Percentiles rank a stretch among this genome's conserved stretches.
phyloP scores from a whole-genome alignment of 2,797 vertebrate genomes.

The Coreius guichenoti region DNA sequence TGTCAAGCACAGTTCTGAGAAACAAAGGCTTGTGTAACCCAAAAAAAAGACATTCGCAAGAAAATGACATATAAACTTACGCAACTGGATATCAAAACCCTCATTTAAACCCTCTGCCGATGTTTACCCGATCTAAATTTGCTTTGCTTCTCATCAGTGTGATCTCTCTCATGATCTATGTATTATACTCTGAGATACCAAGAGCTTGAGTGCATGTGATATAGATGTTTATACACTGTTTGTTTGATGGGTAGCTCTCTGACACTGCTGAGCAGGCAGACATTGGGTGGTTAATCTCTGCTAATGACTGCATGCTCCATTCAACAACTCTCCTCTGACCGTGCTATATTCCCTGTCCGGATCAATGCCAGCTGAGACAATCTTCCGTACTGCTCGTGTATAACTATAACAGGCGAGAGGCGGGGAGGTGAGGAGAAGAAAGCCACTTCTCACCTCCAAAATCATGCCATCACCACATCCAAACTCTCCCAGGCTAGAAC shows the following conservation, averaged over 20 bases:
- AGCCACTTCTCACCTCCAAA: constrained; percentile 81
- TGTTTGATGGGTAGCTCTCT: constrained; percentile 40
- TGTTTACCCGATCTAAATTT: not conserved
- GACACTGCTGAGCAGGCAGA: constrained; percentile 53
- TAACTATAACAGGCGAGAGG: constrained; percentile 60
- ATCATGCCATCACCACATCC: constrained; percentile 73
- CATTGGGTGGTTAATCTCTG: constrained; percentile 77
- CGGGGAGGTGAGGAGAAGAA: constrained; percentile 63
- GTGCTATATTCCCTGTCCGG: constrained; percentile 77
- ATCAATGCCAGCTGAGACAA: constrained; percentile 81
- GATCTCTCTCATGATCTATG: constrained; percentile 38
- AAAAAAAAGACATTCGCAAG: not conserved
- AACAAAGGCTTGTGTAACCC: not conserved
- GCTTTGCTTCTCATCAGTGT: constrained; percentile 14
- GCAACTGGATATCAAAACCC: not conserved
- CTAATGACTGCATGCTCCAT: constrained; percentile 72
- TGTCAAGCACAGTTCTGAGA: not conserved
- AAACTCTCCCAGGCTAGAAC: constrained; percentile 68
- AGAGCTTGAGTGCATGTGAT: constrained; percentile 2
- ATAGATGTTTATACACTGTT: constrained; percentile 13
- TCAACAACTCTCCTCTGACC: constrained; percentile 76
- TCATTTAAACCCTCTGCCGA: not conserved
- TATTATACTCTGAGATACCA: constrained; percentile 37
- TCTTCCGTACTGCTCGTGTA: constrained; percentile 74
- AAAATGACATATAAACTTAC: not conserved